phyloP scores from a whole-genome alignment of 2,888 invertebrate genomes.

The Liopterus haemorrhoidalis region DNA sequence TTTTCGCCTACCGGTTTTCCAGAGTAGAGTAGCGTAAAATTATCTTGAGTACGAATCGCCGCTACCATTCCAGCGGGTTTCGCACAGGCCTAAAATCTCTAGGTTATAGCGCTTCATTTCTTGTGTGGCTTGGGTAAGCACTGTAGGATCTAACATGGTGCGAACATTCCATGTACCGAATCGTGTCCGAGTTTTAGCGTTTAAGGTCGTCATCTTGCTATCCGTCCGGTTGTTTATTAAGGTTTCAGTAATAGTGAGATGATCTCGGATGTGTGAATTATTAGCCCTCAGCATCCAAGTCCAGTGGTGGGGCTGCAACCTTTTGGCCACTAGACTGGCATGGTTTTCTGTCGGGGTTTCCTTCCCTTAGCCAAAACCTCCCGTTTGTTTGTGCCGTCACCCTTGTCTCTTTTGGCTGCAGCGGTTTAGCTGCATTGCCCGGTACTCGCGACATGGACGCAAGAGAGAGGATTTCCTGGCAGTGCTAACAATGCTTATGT shows the following conservation, averaged over 20 bases:
- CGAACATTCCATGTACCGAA: conserved; percentile 7
- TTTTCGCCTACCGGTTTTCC: no score
- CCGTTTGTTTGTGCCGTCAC: no score
- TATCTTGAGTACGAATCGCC: no score
- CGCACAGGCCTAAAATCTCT: background rate
- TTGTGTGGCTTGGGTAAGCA: background rate
- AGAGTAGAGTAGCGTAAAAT: no score
- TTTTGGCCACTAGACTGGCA: conserved; percentile 4
- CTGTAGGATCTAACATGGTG: background rate
- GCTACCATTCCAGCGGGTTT: conserved; percentile 1
- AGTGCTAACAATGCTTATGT: no score
- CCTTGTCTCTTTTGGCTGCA: no score
- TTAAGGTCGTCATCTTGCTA: background rate
- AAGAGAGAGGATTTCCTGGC: no score
- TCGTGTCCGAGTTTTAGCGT: conserved; percentile 1
- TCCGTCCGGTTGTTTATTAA: background rate
- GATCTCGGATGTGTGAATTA: background rate
- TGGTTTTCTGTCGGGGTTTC: no score
- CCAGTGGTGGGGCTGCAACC: conserved; percentile 6
- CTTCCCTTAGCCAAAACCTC: no score
- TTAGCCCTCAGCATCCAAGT: conserved; percentile 1
- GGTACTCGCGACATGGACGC: no score
- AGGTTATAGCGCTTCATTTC: conserved; percentile 3
- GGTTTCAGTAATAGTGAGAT: conserved; percentile 2
- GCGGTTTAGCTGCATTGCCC: no score